These are phyloP conservation scores for Pelodytes ibericus DNA, from an alignment of 2,797 vertebrate genomes.

Conservation along the genomic window DNA sequence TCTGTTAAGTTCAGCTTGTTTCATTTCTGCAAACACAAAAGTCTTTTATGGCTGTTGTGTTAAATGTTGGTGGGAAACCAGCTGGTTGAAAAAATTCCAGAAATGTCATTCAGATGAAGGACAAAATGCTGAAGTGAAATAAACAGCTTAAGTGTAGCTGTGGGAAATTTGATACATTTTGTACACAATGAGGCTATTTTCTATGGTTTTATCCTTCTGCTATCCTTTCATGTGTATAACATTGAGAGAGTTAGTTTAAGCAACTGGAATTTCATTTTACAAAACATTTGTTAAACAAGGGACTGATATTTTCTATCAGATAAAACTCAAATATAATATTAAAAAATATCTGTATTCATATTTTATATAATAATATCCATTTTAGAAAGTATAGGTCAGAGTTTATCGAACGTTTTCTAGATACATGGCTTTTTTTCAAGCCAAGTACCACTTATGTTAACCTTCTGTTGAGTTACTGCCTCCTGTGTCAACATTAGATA, in stretches of 20 bases:
- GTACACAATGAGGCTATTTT: slow-evolving; percentile 15
- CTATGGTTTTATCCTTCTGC: neutral
- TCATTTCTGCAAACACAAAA: slow-evolving; percentile 41
- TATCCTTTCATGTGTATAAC: neutral
- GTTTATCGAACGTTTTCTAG: no score
- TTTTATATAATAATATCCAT: no score
- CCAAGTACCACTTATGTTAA: no score
- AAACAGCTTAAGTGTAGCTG: slow-evolving; percentile 32
- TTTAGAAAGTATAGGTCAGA: no score
- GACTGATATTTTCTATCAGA: no score
- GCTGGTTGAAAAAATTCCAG: slow-evolving; percentile 39
- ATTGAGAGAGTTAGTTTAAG: neutral
- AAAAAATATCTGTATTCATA: no score
- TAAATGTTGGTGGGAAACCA: slow-evolving; percentile 43
- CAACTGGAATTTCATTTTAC: no score
- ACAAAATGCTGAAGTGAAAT: slow-evolving; percentile 27
- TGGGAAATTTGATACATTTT: slow-evolving; percentile 31
- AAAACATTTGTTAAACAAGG: no score
- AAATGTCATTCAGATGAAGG: slow-evolving; percentile 35
- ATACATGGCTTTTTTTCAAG: no score
- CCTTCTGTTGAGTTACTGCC: no score
- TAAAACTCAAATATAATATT: no score
- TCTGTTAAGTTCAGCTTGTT: neutral
- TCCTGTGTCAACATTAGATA: no score
- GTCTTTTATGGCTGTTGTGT: slow-evolving; percentile 33